A percentile compares a stretch with the other conserved stretches of the same genome.
Evolutionary conservation across 2,888 invertebrate species (phyloP).

Genomic region (Nomada hirtipes): DNA sequence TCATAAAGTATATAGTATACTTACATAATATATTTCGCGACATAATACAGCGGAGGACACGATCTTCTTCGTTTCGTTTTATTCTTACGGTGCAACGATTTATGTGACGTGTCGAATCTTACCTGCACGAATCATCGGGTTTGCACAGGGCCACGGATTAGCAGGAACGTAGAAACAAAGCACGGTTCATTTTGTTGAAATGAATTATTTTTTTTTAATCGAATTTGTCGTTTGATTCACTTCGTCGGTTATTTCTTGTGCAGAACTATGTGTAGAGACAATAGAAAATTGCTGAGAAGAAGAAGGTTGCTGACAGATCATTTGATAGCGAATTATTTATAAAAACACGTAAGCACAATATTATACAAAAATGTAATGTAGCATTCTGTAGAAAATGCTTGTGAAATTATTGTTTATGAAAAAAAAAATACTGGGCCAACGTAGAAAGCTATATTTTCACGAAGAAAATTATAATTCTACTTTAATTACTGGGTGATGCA

Average conservation of each 20-base stretch:
- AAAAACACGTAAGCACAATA: no score
- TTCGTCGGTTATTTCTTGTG: slow-evolving; percentile 28
- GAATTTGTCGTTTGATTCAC: slow-evolving; percentile 28
- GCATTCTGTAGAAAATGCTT: neutral
- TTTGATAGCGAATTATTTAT: no score
- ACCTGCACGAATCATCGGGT: slow-evolving; percentile 6
- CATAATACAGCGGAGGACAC: neutral
- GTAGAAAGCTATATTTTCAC: no score
- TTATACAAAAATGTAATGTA: neutral
- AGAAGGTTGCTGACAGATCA: neutral
- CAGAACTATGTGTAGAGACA: neutral
- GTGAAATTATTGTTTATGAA: neutral
- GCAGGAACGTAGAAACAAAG: neutral
- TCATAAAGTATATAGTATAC: no score
- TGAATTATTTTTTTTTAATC: neutral
- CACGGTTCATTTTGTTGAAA: neutral
- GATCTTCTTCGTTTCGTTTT: neutral
- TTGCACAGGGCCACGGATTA: neutral
- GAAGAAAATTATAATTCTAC: neutral
- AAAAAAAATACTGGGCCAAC: neutral
- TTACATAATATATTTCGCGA: slow-evolving; percentile 4
- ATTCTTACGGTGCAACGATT: neutral
- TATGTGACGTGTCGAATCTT: slow-evolving; percentile 5
- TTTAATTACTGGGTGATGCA: slow-evolving; percentile 39
- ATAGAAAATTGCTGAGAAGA: neutral